These are phyloP conservation scores for Cygnus atratus DNA, from an alignment of 2,113 vertebrate species.

Conservation along the genomic window DNA sequence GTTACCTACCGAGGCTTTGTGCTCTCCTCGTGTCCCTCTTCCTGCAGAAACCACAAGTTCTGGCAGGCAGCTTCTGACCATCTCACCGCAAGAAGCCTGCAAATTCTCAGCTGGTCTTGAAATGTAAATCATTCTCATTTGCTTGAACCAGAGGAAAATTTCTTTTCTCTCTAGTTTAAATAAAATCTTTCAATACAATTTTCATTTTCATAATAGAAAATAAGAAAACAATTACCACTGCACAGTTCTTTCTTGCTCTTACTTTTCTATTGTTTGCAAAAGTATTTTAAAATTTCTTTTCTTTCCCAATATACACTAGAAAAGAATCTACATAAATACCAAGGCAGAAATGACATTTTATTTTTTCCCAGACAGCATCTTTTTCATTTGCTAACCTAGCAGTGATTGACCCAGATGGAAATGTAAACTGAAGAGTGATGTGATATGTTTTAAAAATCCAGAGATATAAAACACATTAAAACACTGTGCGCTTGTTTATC, in stretches of 20 bases:
- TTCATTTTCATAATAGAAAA: not conserved
- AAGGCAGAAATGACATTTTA: not conserved
- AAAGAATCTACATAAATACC: not conserved
- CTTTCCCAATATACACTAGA: not conserved
- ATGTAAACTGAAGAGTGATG: not conserved
- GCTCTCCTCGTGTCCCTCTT: not conserved
- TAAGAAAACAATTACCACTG: not conserved
- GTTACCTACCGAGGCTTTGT: not conserved
- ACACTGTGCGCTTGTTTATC: not conserved
- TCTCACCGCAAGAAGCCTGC: not conserved
- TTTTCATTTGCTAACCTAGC: not conserved
- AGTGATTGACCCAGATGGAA: not conserved
- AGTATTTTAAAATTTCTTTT: not conserved
- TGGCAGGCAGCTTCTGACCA: not conserved
- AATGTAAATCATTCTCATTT: not conserved
- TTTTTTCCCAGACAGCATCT: not conserved
- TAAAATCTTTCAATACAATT: not conserved
- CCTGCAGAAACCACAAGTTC: not conserved
- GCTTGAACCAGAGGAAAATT: not conserved
- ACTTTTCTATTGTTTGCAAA: not conserved
- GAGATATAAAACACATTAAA: not conserved
- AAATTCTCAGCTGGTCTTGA: not conserved
- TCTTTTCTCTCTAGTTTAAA: not conserved
- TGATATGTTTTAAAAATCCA: not conserved
- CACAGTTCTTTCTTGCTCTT: not conserved